Conservation (phyloP, 1,140 invertebrate genomes). For the Doryteuthis pealeii region DNA sequence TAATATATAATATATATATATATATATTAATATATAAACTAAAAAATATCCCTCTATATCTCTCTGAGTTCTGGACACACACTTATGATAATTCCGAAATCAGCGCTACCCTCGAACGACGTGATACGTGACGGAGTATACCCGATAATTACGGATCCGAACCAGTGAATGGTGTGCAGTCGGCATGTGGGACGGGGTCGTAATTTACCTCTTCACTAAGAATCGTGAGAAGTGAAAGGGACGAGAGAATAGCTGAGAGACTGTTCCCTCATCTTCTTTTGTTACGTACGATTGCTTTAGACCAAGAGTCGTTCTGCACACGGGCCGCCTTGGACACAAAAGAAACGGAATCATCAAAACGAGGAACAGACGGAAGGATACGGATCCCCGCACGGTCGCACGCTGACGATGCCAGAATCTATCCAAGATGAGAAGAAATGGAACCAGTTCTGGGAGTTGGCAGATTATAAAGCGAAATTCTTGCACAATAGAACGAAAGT, state of each 20-base stretch:
- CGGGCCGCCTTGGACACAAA: too few species aligned
- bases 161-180: not conserved
- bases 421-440: too few species aligned
- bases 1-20: too few species aligned
- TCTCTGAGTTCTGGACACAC: not conserved
- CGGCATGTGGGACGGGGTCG: not conserved
- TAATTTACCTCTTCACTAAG: not conserved
- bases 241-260: slow-evolving; percentile 6
- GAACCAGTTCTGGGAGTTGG: too few species aligned
- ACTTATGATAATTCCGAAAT: not conserved
- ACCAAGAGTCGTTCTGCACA: not conserved
- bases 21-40: too few species aligned
- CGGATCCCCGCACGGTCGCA: too few species aligned
- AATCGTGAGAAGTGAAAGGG: slow-evolving; percentile 8
- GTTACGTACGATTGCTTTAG: slow-evolving; percentile 14
- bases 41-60: not conserved
- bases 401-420: too few species aligned
- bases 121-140: not conserved
- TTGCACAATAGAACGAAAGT: too few species aligned
- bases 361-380: too few species aligned
- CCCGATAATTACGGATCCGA: not conserved
- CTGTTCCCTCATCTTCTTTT: slow-evolving; percentile 16
- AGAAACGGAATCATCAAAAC: too few species aligned
- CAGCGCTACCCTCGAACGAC: not conserved
- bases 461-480: too few species aligned